These are phyloP conservation scores for Geopemphigus sp. DNA, from an alignment of 1,140 invertebrate species.

Conservation along the genomic window DNA sequence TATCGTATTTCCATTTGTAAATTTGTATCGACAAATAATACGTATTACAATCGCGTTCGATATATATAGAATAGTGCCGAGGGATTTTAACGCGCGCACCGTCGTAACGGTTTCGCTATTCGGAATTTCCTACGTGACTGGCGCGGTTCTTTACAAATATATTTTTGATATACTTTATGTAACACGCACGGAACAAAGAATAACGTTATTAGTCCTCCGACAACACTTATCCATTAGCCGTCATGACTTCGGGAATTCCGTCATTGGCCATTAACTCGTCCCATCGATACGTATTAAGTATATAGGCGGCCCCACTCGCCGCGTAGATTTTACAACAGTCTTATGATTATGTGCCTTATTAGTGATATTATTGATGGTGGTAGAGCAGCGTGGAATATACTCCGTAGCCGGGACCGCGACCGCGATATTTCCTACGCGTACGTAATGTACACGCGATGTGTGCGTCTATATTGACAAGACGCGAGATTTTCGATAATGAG, in stretches of 20 bases:
- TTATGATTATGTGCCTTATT: constrained; percentile 30
- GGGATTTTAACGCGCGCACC: background rate
- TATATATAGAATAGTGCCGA: background rate
- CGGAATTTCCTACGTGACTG: too few species aligned
- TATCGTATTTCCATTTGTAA: too few species aligned
- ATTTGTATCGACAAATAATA: too few species aligned
- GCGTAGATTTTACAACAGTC: background rate
- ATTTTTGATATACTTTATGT: background rate
- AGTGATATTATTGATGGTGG: constrained; percentile 27
- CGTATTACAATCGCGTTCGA: too few species aligned
- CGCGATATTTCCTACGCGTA: background rate
- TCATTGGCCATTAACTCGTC: constrained; percentile 16
- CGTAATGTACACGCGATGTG: too few species aligned
- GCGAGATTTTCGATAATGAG: constrained; percentile 41
- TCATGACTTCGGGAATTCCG: constrained; percentile 21
- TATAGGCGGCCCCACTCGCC: background rate
- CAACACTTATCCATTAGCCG: constrained; percentile 30
- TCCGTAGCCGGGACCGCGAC: background rate
- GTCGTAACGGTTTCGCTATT: background rate
- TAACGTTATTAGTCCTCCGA: background rate
- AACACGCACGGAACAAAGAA: background rate
- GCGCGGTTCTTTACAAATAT: too few species aligned
- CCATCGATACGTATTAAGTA: background rate
- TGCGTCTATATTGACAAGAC: constrained; percentile 11
- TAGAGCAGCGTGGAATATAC: background rate